A percentile compares a stretch with the other conserved stretches of the same genome.
These are phyloP conservation scores for Mactromeris polynyma DNA, from an alignment of 2,888 invertebrate species.

Conservation along the genomic window DNA sequence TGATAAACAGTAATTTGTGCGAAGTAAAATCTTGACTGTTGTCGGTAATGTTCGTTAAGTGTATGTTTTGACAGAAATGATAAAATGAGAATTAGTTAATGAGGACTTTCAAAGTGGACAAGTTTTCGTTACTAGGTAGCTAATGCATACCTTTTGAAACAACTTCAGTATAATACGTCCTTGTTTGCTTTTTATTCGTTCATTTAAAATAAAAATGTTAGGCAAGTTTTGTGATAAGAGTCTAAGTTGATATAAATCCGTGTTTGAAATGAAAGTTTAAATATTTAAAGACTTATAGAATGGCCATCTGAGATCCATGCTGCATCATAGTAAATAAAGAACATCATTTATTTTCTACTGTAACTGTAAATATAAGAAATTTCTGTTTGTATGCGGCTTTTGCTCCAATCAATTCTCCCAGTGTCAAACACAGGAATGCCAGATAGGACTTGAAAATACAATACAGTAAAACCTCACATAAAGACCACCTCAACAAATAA, in stretches of 20 bases:
- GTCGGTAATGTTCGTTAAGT: slow-evolving; percentile 65
- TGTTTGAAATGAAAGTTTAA: slow-evolving; percentile 12
- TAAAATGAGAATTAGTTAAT: slow-evolving; percentile 33
- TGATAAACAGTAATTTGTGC: neutral
- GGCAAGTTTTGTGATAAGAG: slow-evolving; percentile 5
- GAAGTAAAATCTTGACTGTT: neutral
- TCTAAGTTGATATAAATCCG: slow-evolving; percentile 20
- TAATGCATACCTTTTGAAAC: neutral
- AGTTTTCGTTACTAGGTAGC: slow-evolving; percentile 29
- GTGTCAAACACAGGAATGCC: neutral
- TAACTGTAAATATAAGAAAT: neutral
- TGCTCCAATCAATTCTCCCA: neutral
- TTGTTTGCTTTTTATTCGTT: slow-evolving; percentile 37
- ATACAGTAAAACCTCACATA: no score
- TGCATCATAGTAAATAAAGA: slow-evolving; percentile 26
- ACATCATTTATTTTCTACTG: slow-evolving; percentile 21
- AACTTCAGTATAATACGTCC: neutral
- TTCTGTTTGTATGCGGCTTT: neutral
- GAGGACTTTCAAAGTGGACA: slow-evolving; percentile 8
- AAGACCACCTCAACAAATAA: no score
- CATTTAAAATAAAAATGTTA: slow-evolving; percentile 38
- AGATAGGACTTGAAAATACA: no score
- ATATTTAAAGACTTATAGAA: neutral
- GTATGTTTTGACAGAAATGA: slow-evolving; percentile 50
- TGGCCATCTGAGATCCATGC: neutral